Evolutionary conservation across 2,113 vertebrate species (phyloP).

Genomic region (Vanacampus margaritifer): DNA sequence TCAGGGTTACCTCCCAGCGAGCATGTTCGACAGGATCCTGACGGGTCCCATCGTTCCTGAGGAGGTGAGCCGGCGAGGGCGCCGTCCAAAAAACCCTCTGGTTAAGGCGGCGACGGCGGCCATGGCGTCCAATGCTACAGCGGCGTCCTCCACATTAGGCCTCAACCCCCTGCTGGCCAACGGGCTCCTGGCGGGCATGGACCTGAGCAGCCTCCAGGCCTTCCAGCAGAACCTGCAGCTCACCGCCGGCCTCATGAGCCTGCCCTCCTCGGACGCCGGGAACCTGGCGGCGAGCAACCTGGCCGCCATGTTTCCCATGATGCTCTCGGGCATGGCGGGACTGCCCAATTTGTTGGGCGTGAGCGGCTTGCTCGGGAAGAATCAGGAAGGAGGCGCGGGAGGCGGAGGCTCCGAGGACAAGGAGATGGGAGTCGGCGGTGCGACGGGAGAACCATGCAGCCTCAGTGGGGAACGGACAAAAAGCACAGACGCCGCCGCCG

Average conservation of each 20-base stretch:
- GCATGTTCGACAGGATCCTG: constrained; percentile 95
- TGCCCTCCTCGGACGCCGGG: constrained; percentile 82
- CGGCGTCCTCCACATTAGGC: constrained; percentile 61
- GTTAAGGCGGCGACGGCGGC: constrained; percentile 76
- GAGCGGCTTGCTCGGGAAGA: constrained; percentile 80
- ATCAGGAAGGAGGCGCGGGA: constrained; percentile 64
- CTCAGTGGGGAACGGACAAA: constrained; percentile 92
- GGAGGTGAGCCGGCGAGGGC: constrained; percentile 90
- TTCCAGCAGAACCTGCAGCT: constrained; percentile 95
- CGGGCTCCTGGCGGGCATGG: constrained; percentile 86
- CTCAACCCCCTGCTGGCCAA: constrained; percentile 83
- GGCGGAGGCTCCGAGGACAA: constrained; percentile 68
- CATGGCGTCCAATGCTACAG: constrained; percentile 45
- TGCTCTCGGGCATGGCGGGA: constrained; percentile 91
- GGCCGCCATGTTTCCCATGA: constrained; percentile 96
- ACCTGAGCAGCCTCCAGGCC: constrained; percentile 89
- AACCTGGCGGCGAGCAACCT: constrained; percentile 82
- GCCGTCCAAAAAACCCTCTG: constrained; percentile 91
- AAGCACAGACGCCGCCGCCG: constrained; percentile 73
- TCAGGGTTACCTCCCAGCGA: constrained; percentile 95
- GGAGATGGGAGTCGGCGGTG: constrained; percentile 73
- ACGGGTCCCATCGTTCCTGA: constrained; percentile 96
- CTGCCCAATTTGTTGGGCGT: constrained; percentile 90
- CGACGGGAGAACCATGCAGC: constrained; percentile 59
- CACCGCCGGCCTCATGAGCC: constrained; percentile 88